These are phyloP conservation scores for Meriones unguiculatus DNA, from an alignment of 2,113 vertebrate species.

Conservation along the genomic window DNA sequence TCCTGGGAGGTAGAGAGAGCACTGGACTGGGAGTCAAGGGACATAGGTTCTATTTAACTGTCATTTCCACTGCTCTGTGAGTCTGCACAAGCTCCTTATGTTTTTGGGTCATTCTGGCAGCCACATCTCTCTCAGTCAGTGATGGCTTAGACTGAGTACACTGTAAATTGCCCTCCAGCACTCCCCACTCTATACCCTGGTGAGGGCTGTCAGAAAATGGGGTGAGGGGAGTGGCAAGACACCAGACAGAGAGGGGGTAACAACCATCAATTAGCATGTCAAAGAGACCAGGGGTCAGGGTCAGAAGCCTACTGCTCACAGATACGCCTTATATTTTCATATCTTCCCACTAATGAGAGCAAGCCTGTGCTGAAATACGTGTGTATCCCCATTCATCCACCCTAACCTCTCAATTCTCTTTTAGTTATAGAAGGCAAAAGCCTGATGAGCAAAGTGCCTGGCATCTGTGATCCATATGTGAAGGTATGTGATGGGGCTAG, in stretches of 20 bases:
- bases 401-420: constrained; percentile 61
- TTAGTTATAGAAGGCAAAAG: constrained; percentile 92
- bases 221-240: neutral
- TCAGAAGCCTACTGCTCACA: neutral
- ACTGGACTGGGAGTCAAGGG: neutral
- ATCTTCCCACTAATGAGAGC: neutral
- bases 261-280: neutral
- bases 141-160: neutral
- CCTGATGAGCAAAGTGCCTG: constrained; percentile 82
- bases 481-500: constrained; percentile 86
- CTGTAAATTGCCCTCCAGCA: neutral
- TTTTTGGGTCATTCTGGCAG: neutral
- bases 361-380: neutral
- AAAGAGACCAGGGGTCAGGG: neutral
- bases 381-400: neutral
- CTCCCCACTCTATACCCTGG: too few relatives aligned
- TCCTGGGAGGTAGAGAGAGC: neutral
- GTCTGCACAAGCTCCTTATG: neutral
- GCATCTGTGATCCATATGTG: constrained; percentile 88
- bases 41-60: neutral
- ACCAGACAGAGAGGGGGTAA: neutral
- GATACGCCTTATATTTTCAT: neutral
- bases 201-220: neutral
- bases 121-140: neutral
- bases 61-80: neutral